phyloP scores from a whole-genome alignment of 2,888 invertebrate genomes.

The Drosophila macrothrix region DNA sequence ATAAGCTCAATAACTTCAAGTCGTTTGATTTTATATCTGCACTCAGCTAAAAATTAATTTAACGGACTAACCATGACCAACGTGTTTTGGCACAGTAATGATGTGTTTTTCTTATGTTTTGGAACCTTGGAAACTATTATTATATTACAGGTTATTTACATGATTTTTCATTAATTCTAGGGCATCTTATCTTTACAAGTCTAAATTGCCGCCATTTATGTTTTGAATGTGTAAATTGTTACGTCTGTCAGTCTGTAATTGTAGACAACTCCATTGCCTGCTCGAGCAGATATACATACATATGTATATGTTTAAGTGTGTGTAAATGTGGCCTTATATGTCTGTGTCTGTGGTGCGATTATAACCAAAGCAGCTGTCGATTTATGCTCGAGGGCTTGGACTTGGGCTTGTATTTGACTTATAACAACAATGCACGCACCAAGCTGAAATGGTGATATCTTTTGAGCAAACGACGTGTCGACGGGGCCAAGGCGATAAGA shows the following conservation, averaged over 20 bases:
- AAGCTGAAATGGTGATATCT: slow-evolving; percentile 66
- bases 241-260: background rate
- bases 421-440: slow-evolving; percentile 61
- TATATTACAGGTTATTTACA: background rate
- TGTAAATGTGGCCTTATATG: slow-evolving; percentile 3
- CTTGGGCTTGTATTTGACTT: slow-evolving; percentile 30
- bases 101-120: background rate
- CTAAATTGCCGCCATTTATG: slow-evolving; percentile 5
- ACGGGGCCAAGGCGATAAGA: slow-evolving; percentile 74
- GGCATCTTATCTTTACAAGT: background rate
- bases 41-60: background rate
- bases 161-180: background rate
- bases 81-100: background rate
- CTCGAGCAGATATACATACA: background rate
- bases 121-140: background rate
- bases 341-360: slow-evolving; percentile 23
- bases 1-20: background rate
- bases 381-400: slow-evolving; percentile 34
- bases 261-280: slow-evolving; percentile 6
- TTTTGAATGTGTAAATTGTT: slow-evolving; percentile 12
- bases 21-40: background rate
- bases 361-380: slow-evolving; percentile 51
- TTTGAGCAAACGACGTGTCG: slow-evolving; percentile 75
- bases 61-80: background rate
- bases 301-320: background rate